A percentile compares a stretch with the other conserved stretches of the same genome.
Conservation (phyloP, 2,113 vertebrate genomes). For the Ranitomeya imitator region DNA sequence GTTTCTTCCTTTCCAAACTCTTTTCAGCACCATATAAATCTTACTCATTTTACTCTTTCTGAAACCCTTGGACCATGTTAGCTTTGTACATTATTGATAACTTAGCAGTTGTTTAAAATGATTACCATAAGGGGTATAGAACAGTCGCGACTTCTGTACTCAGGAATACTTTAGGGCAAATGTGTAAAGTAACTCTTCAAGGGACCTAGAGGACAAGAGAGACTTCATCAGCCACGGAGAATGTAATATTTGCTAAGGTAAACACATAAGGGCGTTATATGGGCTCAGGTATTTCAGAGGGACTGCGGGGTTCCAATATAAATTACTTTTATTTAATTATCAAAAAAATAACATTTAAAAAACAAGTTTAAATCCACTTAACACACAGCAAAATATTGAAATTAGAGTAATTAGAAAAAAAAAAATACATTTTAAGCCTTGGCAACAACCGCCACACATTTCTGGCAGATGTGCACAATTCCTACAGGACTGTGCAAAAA, state of each 20-base stretch:
- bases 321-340: too few species aligned
- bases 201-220: background rate
- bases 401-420: too few species aligned
- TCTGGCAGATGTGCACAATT: too few species aligned
- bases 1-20: constrained; percentile 48
- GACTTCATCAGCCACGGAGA: background rate
- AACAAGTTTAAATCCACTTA: too few species aligned
- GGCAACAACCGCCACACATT: too few species aligned
- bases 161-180: background rate
- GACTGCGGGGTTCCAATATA: too few species aligned
- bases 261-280: background rate
- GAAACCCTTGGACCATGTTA: constrained; percentile 46
- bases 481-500: too few species aligned
- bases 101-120: constrained; percentile 56
- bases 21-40: constrained; percentile 61
- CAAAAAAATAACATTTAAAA: too few species aligned
- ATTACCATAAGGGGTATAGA: constrained; percentile 48
- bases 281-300: background rate
- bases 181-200: constrained; percentile 31
- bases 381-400: too few species aligned
- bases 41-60: constrained; percentile 57
- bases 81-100: constrained; percentile 45
- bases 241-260: background rate
- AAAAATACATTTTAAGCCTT: too few species aligned
- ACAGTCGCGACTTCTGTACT: constrained; percentile 45